Base-by-base conservation (phyloP, 2,797 vertebrate species). In the Pagetopsis macropterus region DNA sequence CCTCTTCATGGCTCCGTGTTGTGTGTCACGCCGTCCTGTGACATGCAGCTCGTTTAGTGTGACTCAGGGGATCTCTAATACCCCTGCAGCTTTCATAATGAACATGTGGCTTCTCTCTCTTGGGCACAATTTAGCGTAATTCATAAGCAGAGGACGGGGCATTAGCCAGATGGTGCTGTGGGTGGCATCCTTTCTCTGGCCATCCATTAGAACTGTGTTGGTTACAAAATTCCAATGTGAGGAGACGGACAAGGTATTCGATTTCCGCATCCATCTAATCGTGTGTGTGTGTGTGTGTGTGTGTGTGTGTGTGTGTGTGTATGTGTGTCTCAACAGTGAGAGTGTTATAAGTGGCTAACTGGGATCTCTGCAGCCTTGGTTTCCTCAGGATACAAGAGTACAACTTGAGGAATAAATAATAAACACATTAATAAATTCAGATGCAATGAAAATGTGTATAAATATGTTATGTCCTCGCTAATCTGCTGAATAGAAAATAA, bases 101-200 rank as follows among this genome's bases (percentile, higher is more conserved):
- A 94, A 93, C 93, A 94, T 94, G 93, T 94, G 93, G 91, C 92
- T 91, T 78, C 83, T 83, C 84, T 92, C 93, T 93, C 93, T 85
- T 89, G 93, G 93, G 93, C 88, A 90, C 91, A 91, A 94, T 94
- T 93, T 91, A 89, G 89, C 71, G 90, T 92, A 91, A 93, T 92
- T 93, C 92, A 93, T 93, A 93, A 92, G 90, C 91, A 91, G 91
- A 91, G 92, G 89, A 94, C 69, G 82, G 88, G 87, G 90, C 92
- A 94, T 92, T 92, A 93, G 90, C 92, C 93, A 94, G 93, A 93
- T 94, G 93, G 93, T 91, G 91, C 87, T 85, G 90, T 91, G 92
- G 90, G 90, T 91, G 91, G 91, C 90, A 91, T 92, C 90, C 88
- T 88, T 90, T 91, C 88, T 92, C 90, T 90, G 91, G 90, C 88